Evolutionary conservation across 2,113 vertebrate species (phyloP), one percentile per base, ranked within the genome.

Genomic region (Sander vitreus): DNA sequence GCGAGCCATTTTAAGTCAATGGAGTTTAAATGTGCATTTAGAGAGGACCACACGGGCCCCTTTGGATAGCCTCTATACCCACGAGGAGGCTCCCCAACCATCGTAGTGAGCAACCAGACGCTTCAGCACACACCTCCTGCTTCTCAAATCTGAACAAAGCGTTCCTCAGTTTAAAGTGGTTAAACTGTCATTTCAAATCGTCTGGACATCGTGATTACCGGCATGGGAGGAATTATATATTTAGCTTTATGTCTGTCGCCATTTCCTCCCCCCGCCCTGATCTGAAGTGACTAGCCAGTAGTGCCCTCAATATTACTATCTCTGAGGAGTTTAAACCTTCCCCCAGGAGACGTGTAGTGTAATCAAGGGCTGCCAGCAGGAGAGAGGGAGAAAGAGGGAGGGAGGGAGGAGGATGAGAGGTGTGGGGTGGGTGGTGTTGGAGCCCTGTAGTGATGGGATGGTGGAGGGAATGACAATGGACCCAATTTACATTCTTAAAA

Each of bases 211-310:
- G 94, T 97, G 96, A 97, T 99, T 97, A 97, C 96, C 94, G 92
- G 96, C 95, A 95, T 95, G 88, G 86, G 88, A 95, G 95, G 87
- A 92, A 94, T 94, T 91, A 96, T 88, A 54, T 95, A 95, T 97
- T 97, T 97, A 96, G 96, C 95, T 97, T 97, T 86, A 92, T 94
- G 97, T 98, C 97, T 76, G 4, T 88, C 92, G 85, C 93, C 96
- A 99, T 99, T 99, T 99, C 97, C 97, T 97, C 95, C 90, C 95
- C 95, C 91, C 62, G 91, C 94, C 78, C 94, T 97, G 96, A 97
- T 96, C 95, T 92, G 87, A 89, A 95, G 87, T 96, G 96, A 96
- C 95, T 95, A 7, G 90, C 84, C 85, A 89, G 83, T 92, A 89
- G 91, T 95, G 79, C 93, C 93, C 93, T 93, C 78, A 55, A 89